Conservation (phyloP, 2,888 invertebrate genomes). For the Pocota personata region DNA sequence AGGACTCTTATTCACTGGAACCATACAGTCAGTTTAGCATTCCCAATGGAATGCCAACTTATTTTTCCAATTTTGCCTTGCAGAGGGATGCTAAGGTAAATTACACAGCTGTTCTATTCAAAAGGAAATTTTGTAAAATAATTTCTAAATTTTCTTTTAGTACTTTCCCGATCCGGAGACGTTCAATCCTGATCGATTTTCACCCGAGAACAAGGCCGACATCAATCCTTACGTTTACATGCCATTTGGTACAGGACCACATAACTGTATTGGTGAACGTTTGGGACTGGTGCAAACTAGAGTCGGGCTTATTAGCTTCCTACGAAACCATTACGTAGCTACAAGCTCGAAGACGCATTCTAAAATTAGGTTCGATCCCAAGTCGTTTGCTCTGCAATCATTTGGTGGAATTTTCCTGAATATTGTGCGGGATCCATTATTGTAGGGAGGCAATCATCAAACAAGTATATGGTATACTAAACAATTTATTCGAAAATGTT, state of each 20-base stretch:
- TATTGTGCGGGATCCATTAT: constrained; percentile 41
- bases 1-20: constrained; percentile 76
- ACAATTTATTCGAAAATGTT: too few species aligned
- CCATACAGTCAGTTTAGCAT: constrained; percentile 78
- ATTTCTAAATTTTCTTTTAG: constrained; percentile 70
- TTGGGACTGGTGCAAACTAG: constrained; percentile 79
- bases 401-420: constrained; percentile 77
- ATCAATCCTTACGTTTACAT: constrained; percentile 78
- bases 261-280: constrained; percentile 81
- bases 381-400: constrained; percentile 79
- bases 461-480: too few species aligned
- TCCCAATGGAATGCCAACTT: constrained; percentile 80
- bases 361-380: constrained; percentile 78
- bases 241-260: constrained; percentile 81
- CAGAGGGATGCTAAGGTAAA: constrained; percentile 81
- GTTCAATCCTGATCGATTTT: constrained; percentile 80
- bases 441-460: neutral
- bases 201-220: constrained; percentile 62
- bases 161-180: constrained; percentile 78
- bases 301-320: constrained; percentile 78
- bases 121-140: neutral
- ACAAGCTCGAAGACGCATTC: constrained; percentile 75
- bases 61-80: constrained; percentile 79
- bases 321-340: constrained; percentile 77
- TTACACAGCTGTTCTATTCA: neutral